Evolutionary conservation across 2,797 vertebrate species (phyloP).

Genomic region (Allobates femoralis): DNA sequence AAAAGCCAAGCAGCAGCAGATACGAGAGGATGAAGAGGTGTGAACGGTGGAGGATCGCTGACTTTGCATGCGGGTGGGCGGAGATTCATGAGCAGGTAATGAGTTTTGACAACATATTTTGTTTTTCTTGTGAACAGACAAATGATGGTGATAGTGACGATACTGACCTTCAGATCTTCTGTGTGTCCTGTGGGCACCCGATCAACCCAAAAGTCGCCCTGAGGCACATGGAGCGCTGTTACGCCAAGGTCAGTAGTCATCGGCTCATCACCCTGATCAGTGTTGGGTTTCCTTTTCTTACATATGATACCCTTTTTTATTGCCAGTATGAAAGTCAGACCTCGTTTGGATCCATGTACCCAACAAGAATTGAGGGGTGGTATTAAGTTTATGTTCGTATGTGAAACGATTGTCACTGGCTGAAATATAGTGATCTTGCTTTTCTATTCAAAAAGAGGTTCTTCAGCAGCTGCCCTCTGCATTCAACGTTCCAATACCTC

Average conservation of each 20-base stretch:
- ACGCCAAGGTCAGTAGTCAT: slow-evolving; percentile 83
- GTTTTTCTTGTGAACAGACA: slow-evolving; percentile 74
- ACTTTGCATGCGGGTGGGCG: too few relatives aligned
- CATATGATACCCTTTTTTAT: not conserved
- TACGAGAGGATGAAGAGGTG: slow-evolving; percentile 93
- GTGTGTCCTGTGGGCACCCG: slow-evolving; percentile 93
- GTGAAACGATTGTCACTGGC: too few relatives aligned
- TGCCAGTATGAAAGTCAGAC: slow-evolving; percentile 93
- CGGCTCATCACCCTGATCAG: too few relatives aligned
- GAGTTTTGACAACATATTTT: not conserved
- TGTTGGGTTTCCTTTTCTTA: not conserved
- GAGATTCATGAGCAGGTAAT: not conserved
- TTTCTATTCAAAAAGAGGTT: not conserved
- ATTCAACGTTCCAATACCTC: too few relatives aligned
- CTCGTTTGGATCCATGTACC: slow-evolving; percentile 93
- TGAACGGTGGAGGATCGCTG: slow-evolving; percentile 16
- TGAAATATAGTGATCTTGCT: not conserved
- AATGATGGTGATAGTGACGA: slow-evolving; percentile 92
- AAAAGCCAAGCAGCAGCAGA: slow-evolving; percentile 92
- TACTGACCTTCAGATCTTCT: slow-evolving; percentile 94
- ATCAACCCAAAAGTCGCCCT: slow-evolving; percentile 92
- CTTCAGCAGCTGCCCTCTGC: not conserved
- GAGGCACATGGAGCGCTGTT: slow-evolving; percentile 94
- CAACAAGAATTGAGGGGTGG: slow-evolving; percentile 94
- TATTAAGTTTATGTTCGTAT: not conserved